phyloP scores from a whole-genome alignment of 2,888 invertebrate species.

The Hirtodrosophila histrioides region DNA sequence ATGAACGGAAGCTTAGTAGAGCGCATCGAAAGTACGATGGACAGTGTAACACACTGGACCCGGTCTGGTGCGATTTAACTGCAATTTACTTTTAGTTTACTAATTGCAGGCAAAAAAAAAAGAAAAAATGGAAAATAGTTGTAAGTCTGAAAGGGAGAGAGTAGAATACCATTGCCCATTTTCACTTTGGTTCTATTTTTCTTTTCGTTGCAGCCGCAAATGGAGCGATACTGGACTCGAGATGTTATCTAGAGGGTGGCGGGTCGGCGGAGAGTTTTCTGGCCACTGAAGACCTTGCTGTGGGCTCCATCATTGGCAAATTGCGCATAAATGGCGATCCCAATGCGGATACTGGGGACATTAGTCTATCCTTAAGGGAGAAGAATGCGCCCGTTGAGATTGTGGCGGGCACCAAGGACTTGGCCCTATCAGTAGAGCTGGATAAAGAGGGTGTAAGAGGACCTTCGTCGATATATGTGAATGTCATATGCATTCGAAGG shows the following conservation, averaged over 20 bases:
- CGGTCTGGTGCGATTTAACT: conserved; percentile 29
- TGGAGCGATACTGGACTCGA: conserved; percentile 89
- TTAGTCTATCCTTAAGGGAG: conserved; percentile 91
- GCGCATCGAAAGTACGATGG: conserved; percentile 73
- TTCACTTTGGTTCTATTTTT: conserved; percentile 43
- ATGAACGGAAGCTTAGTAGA: conserved; percentile 81
- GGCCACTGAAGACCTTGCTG: conserved; percentile 92
- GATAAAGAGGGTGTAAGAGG: conserved; percentile 94
- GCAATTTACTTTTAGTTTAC: conserved; percentile 56
- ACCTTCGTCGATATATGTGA: conserved; percentile 93
- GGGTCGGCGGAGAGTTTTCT: conserved; percentile 96
- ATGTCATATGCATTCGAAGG: conserved; percentile 92
- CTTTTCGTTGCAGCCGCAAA: conserved; percentile 85
- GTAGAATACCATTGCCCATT: conserved; percentile 23
- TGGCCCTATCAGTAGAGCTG: conserved; percentile 90
- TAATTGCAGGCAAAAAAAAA: conserved; percentile 33
- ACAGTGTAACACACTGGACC: conserved; percentile 45
- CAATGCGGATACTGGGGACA: conserved; percentile 89
- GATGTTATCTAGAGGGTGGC: conserved; percentile 95
- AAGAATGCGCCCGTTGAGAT: conserved; percentile 92
- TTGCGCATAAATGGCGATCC: conserved; percentile 93
- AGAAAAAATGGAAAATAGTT: conserved; percentile 28
- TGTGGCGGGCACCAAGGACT: conserved; percentile 90
- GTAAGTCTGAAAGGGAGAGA: conserved; percentile 52
- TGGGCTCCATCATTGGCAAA: conserved; percentile 91